Evolutionary conservation across 2,797 vertebrate genomes (phyloP), one percentile per base, ranked within the genome.

Genomic region (Heterohyrax brucei): DNA sequence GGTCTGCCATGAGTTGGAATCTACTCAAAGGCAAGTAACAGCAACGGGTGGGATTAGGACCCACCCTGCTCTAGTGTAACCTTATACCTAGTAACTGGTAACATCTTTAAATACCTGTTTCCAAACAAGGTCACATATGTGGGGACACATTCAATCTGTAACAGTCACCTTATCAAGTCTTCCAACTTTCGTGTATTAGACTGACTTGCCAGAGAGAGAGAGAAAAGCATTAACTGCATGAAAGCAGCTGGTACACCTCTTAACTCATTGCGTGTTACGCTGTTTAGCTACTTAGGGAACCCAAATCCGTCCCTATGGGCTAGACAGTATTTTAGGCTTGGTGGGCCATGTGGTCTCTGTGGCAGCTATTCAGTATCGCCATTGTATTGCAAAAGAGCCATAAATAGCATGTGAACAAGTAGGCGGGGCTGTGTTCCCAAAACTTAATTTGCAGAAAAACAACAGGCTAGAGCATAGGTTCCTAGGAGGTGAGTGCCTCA

Each of bases 381-480:
- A 3, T 26, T 50, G 18, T 18, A 22, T 46, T 53, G n/a, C 14
- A 48, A 94, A 80, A 64, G 56, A 46, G 30, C 62, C 24, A 12
- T 14, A 33, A 50, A 26, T 7, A 2, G 1, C 21, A 30, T 1
- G 1, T 64, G 50, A 62, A 13, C 72, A 81, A 87, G 77, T 6
- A 12, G 48, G 6, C 30, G 7, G 75, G 56, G 24, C 30, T 73
- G n/a, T 73, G 9, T 89, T 26, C 22, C 50, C 73, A 93, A 93
- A 92, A 78, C 76, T 73, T 87, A 59, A 85, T 87, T 92, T 92
- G 66, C 72, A 18, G 13, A 56, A 86, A 87, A 70, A 39, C 22
- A 76, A 44, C 64, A 9, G 3, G 33, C 48, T 68, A 64, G 30
- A 59, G 16, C 70, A 9, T 24, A 21, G 28, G 39, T 24, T 81